Percentiles rank a stretch among this genome's conserved stretches.
These are phyloP conservation scores for Bombus confusus DNA, from an alignment of 1,140 invertebrate species.

Conservation along the genomic window DNA sequence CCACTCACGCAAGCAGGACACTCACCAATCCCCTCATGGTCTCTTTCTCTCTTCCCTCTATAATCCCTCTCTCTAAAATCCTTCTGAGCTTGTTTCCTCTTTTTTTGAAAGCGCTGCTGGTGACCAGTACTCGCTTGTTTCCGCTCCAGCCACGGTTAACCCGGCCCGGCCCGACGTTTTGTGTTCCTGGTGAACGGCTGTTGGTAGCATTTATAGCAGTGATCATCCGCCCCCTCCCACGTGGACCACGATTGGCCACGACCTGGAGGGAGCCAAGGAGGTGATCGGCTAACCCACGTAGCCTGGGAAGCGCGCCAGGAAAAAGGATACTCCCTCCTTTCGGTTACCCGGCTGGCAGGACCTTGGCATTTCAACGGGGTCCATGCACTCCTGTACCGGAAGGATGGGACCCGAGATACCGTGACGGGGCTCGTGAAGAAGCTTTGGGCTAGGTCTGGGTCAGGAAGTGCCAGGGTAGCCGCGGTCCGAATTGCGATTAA, in stretches of 20 bases:
- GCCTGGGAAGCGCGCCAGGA: slow-evolving; percentile 54
- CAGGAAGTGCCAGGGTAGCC: background rate
- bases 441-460: background rate
- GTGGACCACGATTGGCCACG: slow-evolving; percentile 58
- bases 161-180: slow-evolving; percentile 67
- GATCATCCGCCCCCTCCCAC: slow-evolving; percentile 74
- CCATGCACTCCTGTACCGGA: slow-evolving; percentile 52
- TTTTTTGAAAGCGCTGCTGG: slow-evolving; percentile 71
- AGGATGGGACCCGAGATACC: background rate
- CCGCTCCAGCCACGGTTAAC: slow-evolving; percentile 36
- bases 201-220: slow-evolving; percentile 78
- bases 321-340: slow-evolving; percentile 59
- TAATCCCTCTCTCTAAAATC: background rate
- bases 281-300: slow-evolving; percentile 52
- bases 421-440: background rate
- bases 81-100: slow-evolving; percentile 29
- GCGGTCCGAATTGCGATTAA: too few species aligned
- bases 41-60: background rate
- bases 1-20: slow-evolving; percentile 13
- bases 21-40: slow-evolving; percentile 70
- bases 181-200: slow-evolving; percentile 78
- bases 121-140: slow-evolving; percentile 70
- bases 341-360: slow-evolving; percentile 45
- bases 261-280: slow-evolving; percentile 65
- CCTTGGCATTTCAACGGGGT: slow-evolving; percentile 75